These are phyloP conservation scores for Meandrina meandrites DNA, from an alignment of 92 coral and sea anemone species.

Conservation along the genomic window DNA sequence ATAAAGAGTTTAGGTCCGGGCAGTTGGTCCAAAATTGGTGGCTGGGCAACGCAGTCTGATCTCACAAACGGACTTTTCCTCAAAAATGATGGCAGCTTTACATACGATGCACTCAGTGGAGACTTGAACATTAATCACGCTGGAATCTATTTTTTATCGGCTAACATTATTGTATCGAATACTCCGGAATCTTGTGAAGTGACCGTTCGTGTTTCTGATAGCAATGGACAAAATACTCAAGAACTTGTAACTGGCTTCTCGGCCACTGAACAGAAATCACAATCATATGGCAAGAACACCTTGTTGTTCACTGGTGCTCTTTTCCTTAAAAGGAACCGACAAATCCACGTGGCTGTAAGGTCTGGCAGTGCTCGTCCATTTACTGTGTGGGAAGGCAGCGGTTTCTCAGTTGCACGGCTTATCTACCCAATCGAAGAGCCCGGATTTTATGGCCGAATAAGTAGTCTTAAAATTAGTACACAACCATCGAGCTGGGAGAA, in stretches of 20 bases:
- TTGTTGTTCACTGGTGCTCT: conserved; percentile 59
- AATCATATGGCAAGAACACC: conserved; percentile 36
- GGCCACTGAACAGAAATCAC: conserved; percentile 47
- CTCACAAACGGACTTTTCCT: conserved; percentile 68
- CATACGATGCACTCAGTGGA: conserved; percentile 56
- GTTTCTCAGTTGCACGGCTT: conserved; percentile 60
- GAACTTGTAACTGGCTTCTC: conserved; percentile 38
- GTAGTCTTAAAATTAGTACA: background rate
- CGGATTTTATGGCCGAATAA: conserved; percentile 50
- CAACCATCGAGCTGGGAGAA: conserved; percentile 24
- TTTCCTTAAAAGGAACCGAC: conserved; percentile 41
- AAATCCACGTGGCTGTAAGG: conserved; percentile 46
- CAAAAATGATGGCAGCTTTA: conserved; percentile 49
- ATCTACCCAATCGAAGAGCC: conserved; percentile 64
- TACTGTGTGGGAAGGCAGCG: conserved; percentile 69
- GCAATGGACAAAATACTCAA: conserved; percentile 11
- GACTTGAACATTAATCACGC: conserved; percentile 53
- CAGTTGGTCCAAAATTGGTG: conserved; percentile 58
- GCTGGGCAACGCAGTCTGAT: conserved; percentile 66
- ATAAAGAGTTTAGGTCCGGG: conserved; percentile 36
- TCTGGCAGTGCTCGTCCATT: conserved; percentile 45
- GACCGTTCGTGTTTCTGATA: conserved; percentile 43
- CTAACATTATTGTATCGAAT: conserved; percentile 40
- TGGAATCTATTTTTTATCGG: conserved; percentile 61
- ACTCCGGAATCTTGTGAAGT: conserved; percentile 50